Percentiles rank a stretch among this genome's conserved stretches.
Conservation (phyloP, 2,797 vertebrate genomes). For the Melanotaenia pygmaea region DNA sequence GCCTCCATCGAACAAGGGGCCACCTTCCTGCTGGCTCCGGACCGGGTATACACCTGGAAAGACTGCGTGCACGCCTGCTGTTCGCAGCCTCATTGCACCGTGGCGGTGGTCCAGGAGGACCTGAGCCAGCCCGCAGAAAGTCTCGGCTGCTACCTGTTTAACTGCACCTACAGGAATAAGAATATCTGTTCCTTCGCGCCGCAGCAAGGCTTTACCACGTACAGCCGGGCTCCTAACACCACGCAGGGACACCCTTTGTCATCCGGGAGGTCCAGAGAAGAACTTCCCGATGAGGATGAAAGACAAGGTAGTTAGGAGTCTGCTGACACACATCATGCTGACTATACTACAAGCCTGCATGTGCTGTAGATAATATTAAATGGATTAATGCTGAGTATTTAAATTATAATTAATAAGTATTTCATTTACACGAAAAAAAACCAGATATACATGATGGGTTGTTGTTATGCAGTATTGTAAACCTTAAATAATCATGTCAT, state of each 20-base stretch:
- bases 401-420: too few species aligned
- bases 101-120: slow-evolving; percentile 88
- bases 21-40: slow-evolving; percentile 88
- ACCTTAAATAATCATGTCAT: too few species aligned
- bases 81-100: slow-evolving; percentile 87
- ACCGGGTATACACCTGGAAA: slow-evolving; percentile 82
- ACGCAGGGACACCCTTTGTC: slow-evolving; percentile 40
- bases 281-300: slow-evolving; percentile 31
- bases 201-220: slow-evolving; percentile 89
- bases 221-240: slow-evolving; percentile 77
- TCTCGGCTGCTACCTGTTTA: slow-evolving; percentile 90
- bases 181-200: slow-evolving; percentile 89
- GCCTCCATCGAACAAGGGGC: slow-evolving; percentile 93
- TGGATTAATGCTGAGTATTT: too few species aligned
- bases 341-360: too few species aligned
- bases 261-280: slow-evolving; percentile 45
- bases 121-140: slow-evolving; percentile 66
- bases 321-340: neutral
- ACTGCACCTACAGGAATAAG: slow-evolving; percentile 86
- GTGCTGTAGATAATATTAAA: too few species aligned
- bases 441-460: too few species aligned
- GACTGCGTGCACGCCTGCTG: slow-evolving; percentile 94
- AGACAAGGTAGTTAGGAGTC: slow-evolving; percentile 56
- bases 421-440: too few species aligned
- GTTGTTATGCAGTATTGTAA: too few species aligned